A percentile compares a stretch with the other conserved stretches of the same genome.
These are phyloP conservation scores for Diachasmimorpha longicaudata DNA, from an alignment of 1,140 invertebrate species.

Conservation along the genomic window DNA sequence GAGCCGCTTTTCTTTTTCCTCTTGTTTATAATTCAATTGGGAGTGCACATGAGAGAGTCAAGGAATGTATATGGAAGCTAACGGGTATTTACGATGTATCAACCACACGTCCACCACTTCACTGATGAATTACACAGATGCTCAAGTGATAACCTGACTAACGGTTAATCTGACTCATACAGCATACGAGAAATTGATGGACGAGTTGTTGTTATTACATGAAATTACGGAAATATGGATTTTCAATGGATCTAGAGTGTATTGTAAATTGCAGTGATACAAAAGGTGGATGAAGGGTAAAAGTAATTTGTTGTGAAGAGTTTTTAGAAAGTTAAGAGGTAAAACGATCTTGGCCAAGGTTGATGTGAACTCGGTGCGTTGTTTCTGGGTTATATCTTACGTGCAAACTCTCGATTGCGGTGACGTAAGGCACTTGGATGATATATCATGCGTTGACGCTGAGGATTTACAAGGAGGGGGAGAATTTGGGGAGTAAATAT, in stretches of 20 bases:
- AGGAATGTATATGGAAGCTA: too few relatives aligned
- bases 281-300: neutral
- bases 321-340: slow-evolving; percentile 27
- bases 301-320: neutral
- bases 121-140: neutral
- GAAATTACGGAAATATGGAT: neutral
- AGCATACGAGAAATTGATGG: neutral
- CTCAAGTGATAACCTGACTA: neutral
- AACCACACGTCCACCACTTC: neutral
- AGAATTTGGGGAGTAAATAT: too few relatives aligned
- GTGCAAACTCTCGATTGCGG: neutral
- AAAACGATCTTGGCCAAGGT: slow-evolving; percentile 33
- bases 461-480: neutral
- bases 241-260: neutral
- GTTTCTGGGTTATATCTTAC: neutral
- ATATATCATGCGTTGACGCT: neutral
- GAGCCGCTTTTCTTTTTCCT: neutral
- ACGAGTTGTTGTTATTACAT: neutral
- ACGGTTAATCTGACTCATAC: neutral
- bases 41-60: too few relatives aligned
- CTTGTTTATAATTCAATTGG: neutral
- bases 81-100: too few relatives aligned
- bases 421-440: neutral
- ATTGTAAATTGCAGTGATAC: neutral
- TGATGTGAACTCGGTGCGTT: slow-evolving; percentile 13